Evolutionary conservation across 30 jellyfish, hydroid and myxozoan species (phyloP).

Genomic region (Hydra vulgaris): DNA sequence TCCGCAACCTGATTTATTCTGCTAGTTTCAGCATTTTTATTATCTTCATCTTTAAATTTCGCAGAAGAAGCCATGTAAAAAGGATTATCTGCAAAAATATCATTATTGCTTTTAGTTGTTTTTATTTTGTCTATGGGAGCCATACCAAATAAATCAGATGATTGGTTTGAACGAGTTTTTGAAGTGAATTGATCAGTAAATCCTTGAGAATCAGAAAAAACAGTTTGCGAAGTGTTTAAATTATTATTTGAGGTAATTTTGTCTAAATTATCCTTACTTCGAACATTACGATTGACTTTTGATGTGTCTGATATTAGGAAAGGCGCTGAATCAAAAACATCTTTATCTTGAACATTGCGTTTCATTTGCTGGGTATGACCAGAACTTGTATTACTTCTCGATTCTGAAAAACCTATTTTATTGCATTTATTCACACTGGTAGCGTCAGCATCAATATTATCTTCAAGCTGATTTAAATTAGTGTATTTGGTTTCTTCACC

Average conservation of each 20-base stretch:
- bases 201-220: background rate
- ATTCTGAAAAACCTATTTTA: background rate
- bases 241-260: background rate
- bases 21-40: slow-evolving; percentile 8
- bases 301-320: slow-evolving; percentile 12
- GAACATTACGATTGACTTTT: background rate
- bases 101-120: background rate
- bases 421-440: slow-evolving; percentile 13
- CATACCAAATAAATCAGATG: slow-evolving; percentile 8
- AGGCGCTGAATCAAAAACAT: slow-evolving; percentile 92
- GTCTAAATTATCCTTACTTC: background rate
- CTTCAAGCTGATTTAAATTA: background rate
- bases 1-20: slow-evolving; percentile 18
- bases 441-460: slow-evolving; percentile 9
- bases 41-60: background rate
- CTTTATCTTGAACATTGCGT: too few relatives aligned
- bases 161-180: background rate
- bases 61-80: slow-evolving; percentile 20
- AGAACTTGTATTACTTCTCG: background rate
- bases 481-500: slow-evolving; percentile 24
- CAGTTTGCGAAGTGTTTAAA: background rate
- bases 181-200: slow-evolving; percentile 1
- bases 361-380: too few relatives aligned
- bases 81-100: slow-evolving; percentile 1
- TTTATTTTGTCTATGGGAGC: slow-evolving; percentile 5